A percentile compares a stretch with the other conserved stretches of the same genome.
Evolutionary conservation across 2,113 vertebrate species (phyloP).

Genomic region (Sceloporus tristichus): DNA sequence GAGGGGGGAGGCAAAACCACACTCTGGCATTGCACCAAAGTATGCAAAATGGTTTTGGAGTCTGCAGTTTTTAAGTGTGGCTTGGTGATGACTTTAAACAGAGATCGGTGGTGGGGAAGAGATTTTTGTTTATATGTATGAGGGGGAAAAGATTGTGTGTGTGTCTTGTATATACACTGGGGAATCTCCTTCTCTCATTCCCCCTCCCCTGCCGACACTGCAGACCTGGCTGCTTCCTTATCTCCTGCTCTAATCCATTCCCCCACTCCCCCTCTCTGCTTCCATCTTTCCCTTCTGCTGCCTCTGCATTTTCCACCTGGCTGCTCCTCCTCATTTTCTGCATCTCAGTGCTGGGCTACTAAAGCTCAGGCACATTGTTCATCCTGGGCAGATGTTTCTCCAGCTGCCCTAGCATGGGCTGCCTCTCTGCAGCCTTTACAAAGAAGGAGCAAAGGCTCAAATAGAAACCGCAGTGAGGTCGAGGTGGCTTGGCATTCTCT

Average conservation of each 20-base stretch:
- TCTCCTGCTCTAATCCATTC: constrained; percentile 24
- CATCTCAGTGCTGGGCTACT: not conserved
- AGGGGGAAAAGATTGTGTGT: not conserved
- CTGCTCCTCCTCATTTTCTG: constrained; percentile 5
- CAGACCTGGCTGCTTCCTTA: constrained; percentile 17
- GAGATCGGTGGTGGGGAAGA: too few species aligned
- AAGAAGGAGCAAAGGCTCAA: not conserved
- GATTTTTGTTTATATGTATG: not conserved
- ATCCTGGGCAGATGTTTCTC: not conserved
- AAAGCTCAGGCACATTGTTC: not conserved
- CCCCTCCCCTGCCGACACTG: not conserved
- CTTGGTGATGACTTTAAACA: too few species aligned
- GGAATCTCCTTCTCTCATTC: not conserved
- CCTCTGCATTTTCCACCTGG: constrained; percentile 35
- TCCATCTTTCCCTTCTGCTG: not conserved
- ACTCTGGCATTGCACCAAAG: not conserved
- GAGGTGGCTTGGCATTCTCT: too few species aligned
- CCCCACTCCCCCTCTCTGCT: not conserved
- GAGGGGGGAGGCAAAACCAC: too few species aligned
- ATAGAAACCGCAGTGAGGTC: not conserved
- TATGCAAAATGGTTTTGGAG: not conserved
- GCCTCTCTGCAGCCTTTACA: not conserved
- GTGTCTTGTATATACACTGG: not conserved
- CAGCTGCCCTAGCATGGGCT: not conserved
- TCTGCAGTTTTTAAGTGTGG: not conserved